These are phyloP conservation scores for Papilio dardanus DNA, from an alignment of 1,140 invertebrate species.

Conservation along the genomic window DNA sequence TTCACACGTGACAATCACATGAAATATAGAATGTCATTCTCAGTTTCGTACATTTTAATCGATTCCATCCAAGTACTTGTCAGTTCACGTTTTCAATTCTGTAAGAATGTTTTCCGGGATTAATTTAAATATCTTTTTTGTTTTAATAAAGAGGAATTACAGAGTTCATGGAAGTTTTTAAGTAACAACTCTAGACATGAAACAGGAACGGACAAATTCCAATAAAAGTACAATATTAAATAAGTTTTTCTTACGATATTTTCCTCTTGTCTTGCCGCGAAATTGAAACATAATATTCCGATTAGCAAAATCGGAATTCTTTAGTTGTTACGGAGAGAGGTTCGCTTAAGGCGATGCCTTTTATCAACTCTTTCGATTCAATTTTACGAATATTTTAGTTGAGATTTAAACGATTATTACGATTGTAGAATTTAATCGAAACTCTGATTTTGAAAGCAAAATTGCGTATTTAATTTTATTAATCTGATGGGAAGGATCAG, in stretches of 20 bases:
- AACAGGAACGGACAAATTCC: conserved; percentile 18
- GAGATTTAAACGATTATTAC: conserved; percentile 17
- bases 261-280: conserved; percentile 41
- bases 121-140: background rate
- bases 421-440: background rate
- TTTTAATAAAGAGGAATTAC: background rate
- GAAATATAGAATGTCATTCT: no score
- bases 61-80: no score
- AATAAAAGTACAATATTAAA: conserved; percentile 18
- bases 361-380: conserved; percentile 70
- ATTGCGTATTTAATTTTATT: background rate
- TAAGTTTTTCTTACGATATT: conserved; percentile 43
- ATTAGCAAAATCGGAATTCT: conserved; percentile 61
- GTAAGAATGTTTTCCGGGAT: no score
- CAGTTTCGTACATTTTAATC: no score
- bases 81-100: no score
- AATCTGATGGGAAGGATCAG: background rate
- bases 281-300: conserved; percentile 71
- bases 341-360: conserved; percentile 55
- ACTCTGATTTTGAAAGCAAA: background rate
- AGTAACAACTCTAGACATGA: background rate
- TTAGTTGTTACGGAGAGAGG: conserved; percentile 57
- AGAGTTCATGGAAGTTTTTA: background rate
- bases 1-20: no score
- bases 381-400: conserved; percentile 51